Base-by-base conservation (phyloP, 1,140 invertebrate genomes). In the Listronotus bonariensis region DNA sequence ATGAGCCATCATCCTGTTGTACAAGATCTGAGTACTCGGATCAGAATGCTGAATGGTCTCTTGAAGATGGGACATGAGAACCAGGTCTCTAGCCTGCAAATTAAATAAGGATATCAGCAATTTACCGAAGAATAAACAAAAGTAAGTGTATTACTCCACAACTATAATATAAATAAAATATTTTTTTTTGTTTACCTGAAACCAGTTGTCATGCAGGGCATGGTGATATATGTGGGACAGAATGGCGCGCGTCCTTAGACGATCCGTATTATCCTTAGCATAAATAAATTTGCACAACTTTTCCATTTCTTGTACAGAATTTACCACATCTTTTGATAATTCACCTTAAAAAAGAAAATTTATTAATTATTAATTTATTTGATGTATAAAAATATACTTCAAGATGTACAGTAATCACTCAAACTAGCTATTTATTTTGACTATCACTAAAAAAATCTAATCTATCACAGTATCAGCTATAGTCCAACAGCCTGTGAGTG, bases 1-100 rank as follows among this genome's bases (percentile, higher is more conserved):
- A 82, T 99, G 97, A 51, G 98, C 98, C 89, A 99, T 97, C 1
- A 95, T 97, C 68, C 98, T 88, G 79, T 99, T 99, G 81, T 99
- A 99, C 63, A 99, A 82, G 74, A 99, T 98, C 85, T 98, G 93
- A 18, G 96, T 98, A 17, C 95, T 89, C 0, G 97, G 94, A 87
- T 99, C 97, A 0, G 97, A 96, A 79, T 97, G 93, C 70, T 98
- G 93, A 67, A 99, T 98, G 9, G 89, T 95, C 75, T 97, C 96
- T 81, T 99, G 98, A 1, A 99, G 84, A 82, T 99, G 96, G 11
- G 96, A 98, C 97, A 99, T 99, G 0, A 99, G 83, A 70, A 99
- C 89, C 0, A 99, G 83, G 81, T 99, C 97, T 15, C 97, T 86
- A 0, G 98, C 96, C 81, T 54, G 18, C 15, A 49, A 49, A 49